phyloP scores from a whole-genome alignment of 2,888 invertebrate genomes.

The Ametastegia equiseti region DNA sequence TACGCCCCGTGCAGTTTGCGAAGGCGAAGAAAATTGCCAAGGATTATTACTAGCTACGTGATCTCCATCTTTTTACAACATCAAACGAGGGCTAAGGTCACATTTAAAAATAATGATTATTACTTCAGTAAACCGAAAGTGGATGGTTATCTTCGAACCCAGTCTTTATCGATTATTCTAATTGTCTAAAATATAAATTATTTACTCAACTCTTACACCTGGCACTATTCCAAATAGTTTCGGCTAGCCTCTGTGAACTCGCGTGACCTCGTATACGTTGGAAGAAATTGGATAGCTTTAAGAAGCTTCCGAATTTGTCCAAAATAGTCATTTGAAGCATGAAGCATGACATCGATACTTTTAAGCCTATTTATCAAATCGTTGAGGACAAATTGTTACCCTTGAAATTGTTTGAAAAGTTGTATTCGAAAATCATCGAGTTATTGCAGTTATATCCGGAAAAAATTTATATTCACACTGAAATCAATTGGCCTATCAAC shows the following conservation, averaged over 20 bases:
- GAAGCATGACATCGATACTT: neutral
- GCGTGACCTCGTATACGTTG: neutral
- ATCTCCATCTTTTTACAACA: neutral
- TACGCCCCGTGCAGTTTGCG: constrained; percentile 16
- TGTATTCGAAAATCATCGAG: too few species aligned
- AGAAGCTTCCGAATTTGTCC: neutral
- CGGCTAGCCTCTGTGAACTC: neutral
- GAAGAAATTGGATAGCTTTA: neutral
- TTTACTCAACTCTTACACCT: neutral
- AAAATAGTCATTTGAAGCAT: neutral
- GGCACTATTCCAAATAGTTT: constrained; percentile 16
- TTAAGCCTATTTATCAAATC: neutral
- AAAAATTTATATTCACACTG: neutral
- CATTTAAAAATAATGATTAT: neutral
- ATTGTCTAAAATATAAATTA: neutral
- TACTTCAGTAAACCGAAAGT: neutral
- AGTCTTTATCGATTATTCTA: constrained; percentile 8
- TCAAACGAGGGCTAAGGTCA: constrained; percentile 13
- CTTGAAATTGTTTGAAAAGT: too few species aligned
- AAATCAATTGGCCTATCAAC: neutral
- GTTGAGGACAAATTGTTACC: too few species aligned
- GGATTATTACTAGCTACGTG: constrained; percentile 27
- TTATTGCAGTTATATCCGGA: neutral
- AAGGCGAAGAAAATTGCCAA: constrained; percentile 23
- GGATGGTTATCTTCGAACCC: neutral